phyloP scores from a whole-genome alignment of 2,797 vertebrate species.

The Pseudomugil gertrudae region DNA sequence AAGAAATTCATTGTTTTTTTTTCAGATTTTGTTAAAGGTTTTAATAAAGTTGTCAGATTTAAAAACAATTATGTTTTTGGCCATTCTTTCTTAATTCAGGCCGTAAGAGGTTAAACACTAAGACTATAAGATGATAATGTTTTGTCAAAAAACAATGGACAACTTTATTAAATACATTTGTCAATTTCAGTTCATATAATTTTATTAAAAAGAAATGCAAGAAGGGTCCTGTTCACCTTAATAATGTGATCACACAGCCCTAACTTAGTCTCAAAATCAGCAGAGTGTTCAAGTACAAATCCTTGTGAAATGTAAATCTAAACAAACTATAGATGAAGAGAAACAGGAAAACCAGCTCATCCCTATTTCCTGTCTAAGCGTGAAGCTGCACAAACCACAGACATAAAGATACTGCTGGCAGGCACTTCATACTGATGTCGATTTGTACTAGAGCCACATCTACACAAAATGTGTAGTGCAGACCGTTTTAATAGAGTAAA shows the following conservation, averaged over 20 bases:
- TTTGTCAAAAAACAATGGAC: too few species aligned
- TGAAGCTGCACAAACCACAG: constrained; percentile 76
- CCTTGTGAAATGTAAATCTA: constrained; percentile 53
- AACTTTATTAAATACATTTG: too few species aligned
- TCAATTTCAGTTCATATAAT: too few species aligned
- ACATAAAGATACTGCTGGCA: constrained; percentile 51
- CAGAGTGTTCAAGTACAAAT: constrained; percentile 27
- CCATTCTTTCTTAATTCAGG: too few species aligned
- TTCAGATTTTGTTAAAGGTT: too few species aligned
- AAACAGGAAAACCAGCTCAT: constrained; percentile 79
- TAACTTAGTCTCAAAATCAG: constrained; percentile 2
- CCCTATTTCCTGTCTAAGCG: constrained; percentile 81
- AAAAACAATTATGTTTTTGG: too few species aligned
- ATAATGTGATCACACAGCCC: not conserved
- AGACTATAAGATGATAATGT: too few species aligned
- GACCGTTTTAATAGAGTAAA: constrained; percentile 15
- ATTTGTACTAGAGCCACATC: constrained; percentile 43
- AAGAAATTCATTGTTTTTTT: too few species aligned
- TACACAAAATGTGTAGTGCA: constrained; percentile 25
- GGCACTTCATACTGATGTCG: constrained; percentile 46
- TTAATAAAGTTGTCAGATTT: too few species aligned
- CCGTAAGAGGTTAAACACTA: too few species aligned
- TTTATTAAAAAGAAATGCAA: not conserved
- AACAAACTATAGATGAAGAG: constrained; percentile 66
- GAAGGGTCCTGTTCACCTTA: not conserved